Evolutionary conservation across 2,113 vertebrate genomes (phyloP).

Genomic region (Perccottus glenii): DNA sequence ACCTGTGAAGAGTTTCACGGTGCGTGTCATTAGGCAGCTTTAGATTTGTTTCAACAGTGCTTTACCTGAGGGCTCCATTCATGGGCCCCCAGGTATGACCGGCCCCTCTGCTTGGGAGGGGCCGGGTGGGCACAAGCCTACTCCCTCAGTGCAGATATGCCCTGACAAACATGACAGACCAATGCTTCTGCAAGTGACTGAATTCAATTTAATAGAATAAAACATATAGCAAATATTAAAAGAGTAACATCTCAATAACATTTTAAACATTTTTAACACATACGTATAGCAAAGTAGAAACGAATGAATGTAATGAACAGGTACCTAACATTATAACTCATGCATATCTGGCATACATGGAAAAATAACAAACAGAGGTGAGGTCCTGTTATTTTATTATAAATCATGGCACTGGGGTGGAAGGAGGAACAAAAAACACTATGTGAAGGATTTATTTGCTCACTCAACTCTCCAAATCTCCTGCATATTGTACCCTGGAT

Average conservation of each 20-base stretch:
- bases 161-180: constrained; percentile 36
- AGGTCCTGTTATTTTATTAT: constrained; percentile 53
- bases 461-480: constrained; percentile 20
- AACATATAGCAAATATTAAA: no score
- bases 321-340: constrained; percentile 22
- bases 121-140: constrained; percentile 7
- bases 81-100: constrained; percentile 86
- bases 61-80: constrained; percentile 86
- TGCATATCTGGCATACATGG: constrained; percentile 31
- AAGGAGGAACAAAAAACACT: constrained; percentile 53
- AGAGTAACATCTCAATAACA: no score
- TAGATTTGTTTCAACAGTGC: constrained; percentile 90
- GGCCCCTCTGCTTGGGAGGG: constrained; percentile 22
- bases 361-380: constrained; percentile 48
- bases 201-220: no score
- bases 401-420: constrained; percentile 59
- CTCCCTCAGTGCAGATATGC: constrained; percentile 41
- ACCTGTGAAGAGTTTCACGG: constrained; percentile 94
- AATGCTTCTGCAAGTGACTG: background rate
- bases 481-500: constrained; percentile 21
- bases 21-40: constrained; percentile 90
- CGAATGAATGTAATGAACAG: background rate
- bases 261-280: no score
- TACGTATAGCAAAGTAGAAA: no score
- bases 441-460: constrained; percentile 58